phyloP scores from a whole-genome alignment of 2,113 vertebrate genomes.

The Saimiri boliviensis region DNA sequence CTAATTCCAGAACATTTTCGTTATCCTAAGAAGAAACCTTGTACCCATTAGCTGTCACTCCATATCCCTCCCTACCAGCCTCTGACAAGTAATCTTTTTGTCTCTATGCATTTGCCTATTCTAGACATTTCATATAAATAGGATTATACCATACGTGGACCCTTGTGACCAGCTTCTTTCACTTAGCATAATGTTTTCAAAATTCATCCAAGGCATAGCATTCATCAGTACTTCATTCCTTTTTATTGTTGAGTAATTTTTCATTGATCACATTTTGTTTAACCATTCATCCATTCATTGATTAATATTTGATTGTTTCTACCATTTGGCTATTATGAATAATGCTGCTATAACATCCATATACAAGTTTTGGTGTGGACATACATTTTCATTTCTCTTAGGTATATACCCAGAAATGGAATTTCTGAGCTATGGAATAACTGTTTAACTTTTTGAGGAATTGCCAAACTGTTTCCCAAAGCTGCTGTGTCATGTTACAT shows the following conservation, averaged over 20 bases:
- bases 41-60: neutral
- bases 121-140: neutral
- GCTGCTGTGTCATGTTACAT: neutral
- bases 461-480: neutral
- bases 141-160: neutral
- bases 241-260: constrained; percentile 34
- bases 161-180: neutral
- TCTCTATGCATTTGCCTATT: neutral
- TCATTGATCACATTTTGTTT: neutral
- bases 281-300: neutral
- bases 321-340: constrained; percentile 13
- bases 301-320: neutral
- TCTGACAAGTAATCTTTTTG: neutral
- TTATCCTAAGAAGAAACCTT: neutral
- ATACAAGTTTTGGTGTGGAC: neutral
- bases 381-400: constrained; percentile 16
- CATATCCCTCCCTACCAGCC: neutral
- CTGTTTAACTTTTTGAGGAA: constrained; percentile 24
- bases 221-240: neutral
- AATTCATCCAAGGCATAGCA: neutral
- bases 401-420: neutral
- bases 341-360: neutral
- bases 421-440: neutral
- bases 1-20: neutral
- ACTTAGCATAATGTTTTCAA: neutral